Evolutionary conservation across 1,140 invertebrate genomes (phyloP), one percentile per base, ranked within the genome.

Genomic region (Drosophila busckii): DNA sequence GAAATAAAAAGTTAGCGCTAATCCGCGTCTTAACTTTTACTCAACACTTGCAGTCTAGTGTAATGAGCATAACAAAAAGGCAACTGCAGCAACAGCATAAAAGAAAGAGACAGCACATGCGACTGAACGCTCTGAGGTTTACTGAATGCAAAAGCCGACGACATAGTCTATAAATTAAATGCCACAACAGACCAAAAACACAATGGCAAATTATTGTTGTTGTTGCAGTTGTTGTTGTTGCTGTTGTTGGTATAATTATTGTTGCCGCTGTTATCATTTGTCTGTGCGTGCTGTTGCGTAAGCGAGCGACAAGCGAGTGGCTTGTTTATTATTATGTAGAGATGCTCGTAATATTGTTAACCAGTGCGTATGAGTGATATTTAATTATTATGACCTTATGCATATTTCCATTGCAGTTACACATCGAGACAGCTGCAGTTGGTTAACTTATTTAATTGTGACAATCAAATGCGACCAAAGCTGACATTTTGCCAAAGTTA

Each of bases 281-380:
- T 75, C 54, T 55, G 44, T 45, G 56, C 62, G 58, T 73, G 70
- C 64, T 58, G 52, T 62, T 76, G 55, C 54, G 41, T 66, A 71
- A 62, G 69, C 62, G 50, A 52, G 50, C 40, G 40, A 52, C 50
- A 42, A 40, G 52, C 37, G 42, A 61, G 52, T 56, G 52, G 42
- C 55, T 55, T 70, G 65, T 70, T 71, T 71, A 66, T 62, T 66
- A 31, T 37, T 13, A 12, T 42, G 17, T 22, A 31, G 32, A 62
- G 37, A 44, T 22, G 29, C 29, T 55, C 8, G 37, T 35, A 46
- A 40, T 46, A 46, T 54, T 65, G 54, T 58, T 69, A 55, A 44
- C 46, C 73, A 55, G 48, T 65, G 68, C 75, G 73, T 82, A 73
- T 80, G 75, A 73, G 68, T 73, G 55, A 80, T 82, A 80, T 80